Base-by-base conservation (phyloP, 2,888 invertebrate genomes). In the Apamea crenata region DNA sequence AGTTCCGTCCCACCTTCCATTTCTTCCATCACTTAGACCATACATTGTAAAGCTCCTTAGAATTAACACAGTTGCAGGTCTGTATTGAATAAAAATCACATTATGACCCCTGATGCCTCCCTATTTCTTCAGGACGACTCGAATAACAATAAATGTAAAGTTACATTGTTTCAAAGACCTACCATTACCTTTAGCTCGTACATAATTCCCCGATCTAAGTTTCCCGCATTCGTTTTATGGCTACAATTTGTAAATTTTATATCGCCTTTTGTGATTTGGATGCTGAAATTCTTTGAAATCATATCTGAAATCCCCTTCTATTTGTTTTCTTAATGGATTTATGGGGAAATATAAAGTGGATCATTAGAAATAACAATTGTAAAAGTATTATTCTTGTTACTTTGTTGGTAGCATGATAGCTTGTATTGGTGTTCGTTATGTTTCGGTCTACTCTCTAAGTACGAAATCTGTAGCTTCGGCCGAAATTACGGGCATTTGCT, bases 21-120 rank as follows among this genome's bases (percentile, higher is more conserved):
- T 1, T 56, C 16, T 68, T 29, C 1, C n/a, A 40, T 77, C 16
- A 75, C 63, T 82, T 76, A 47, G 36, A 74, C 81, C 83, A 81
- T 74, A 88, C 87, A 88, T 83, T 86, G 82, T 83, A 89, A 90
- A 91, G 90, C 91, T 88, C 87, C 83, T 77, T 86, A 89, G 90
- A 93, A 94, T 94, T 93, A 93, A 90, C 91, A 89, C 88, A 81
- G 89, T 87, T 92, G 92, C 92, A 92, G 90, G 91, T 94, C 91
- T 89, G 89, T 93, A 92, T 93, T 92, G 93, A 94, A 95, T 94
- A 95, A 94, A 95, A 95, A 93, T 92, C 91, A 90, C 93, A 93
- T 95, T 93, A 91, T 88, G 81, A 72, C 90, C 91, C 91, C 89
- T 82, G 79, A 84, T 81, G 75, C 82, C 81, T 80, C 83, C 81